Conservation (phyloP, 2,888 invertebrate genomes). For the Buathra laborator region DNA sequence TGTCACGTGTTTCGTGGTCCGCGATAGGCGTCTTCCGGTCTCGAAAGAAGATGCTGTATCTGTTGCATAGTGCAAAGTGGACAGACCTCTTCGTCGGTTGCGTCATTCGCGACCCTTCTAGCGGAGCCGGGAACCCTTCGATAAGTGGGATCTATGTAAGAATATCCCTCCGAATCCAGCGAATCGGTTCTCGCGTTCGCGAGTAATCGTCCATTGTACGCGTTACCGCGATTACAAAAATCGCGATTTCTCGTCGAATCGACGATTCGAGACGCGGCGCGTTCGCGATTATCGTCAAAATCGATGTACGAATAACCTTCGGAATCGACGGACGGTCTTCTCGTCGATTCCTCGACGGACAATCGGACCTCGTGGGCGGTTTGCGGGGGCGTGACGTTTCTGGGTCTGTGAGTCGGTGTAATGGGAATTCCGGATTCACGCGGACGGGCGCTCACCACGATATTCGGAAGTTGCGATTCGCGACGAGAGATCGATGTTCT, state of each 20-base stretch:
- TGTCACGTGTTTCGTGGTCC: slow-evolving; percentile 76
- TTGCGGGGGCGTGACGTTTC: slow-evolving; percentile 33
- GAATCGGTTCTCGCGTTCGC: slow-evolving; percentile 60
- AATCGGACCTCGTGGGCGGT: slow-evolving; percentile 27
- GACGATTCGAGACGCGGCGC: neutral
- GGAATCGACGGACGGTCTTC: slow-evolving; percentile 80
- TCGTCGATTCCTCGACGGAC: neutral
- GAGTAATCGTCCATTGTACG: neutral
- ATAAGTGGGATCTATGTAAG: slow-evolving; percentile 76
- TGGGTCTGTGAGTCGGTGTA: slow-evolving; percentile 77
- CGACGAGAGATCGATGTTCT: neutral
- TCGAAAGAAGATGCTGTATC: slow-evolving; percentile 80
- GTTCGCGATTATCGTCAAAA: slow-evolving; percentile 71
- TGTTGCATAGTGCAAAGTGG: slow-evolving; percentile 82
- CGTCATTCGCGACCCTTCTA: slow-evolving; percentile 73
- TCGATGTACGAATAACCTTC: slow-evolving; percentile 81
- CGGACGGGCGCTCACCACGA: slow-evolving; percentile 52
- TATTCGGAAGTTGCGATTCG: slow-evolving; percentile 9
- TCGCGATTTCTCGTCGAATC: slow-evolving; percentile 35
- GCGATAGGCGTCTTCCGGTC: slow-evolving; percentile 79
- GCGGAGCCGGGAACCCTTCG: slow-evolving; percentile 75
- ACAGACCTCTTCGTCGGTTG: slow-evolving; percentile 80
- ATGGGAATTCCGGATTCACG: slow-evolving; percentile 71
- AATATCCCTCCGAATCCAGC: slow-evolving; percentile 80
- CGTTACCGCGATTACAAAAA: slow-evolving; percentile 3